Percentiles rank a stretch among this genome's conserved stretches.
Conservation (phyloP, 2,888 invertebrate species). For the Thecocarcelia acutangulata region DNA sequence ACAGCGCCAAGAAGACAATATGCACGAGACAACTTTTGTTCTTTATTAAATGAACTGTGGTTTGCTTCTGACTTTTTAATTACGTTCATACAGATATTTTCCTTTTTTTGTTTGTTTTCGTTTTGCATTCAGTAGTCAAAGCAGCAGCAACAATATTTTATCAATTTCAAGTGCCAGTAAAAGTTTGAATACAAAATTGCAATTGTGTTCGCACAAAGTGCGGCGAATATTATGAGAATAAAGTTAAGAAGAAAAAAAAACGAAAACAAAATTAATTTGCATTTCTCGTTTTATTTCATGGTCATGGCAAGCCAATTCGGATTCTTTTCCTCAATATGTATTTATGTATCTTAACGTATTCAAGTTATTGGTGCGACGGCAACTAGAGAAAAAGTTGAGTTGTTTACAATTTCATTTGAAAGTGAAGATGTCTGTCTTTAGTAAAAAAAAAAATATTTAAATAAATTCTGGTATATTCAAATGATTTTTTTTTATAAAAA, state of each 20-base stretch:
- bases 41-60: constrained; percentile 56
- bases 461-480: too few species aligned
- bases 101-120: too few species aligned
- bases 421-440: too few species aligned
- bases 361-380: too few species aligned
- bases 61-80: constrained; percentile 61
- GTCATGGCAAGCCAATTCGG: constrained; percentile 10
- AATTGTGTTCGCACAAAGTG: background rate
- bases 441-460: too few species aligned
- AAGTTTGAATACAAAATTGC: constrained; percentile 10
- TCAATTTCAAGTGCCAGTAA: constrained; percentile 15
- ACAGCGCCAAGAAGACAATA: constrained; percentile 22
- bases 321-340: too few species aligned
- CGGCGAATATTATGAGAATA: too few species aligned
- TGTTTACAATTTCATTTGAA: background rate
- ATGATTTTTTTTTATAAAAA: too few species aligned
- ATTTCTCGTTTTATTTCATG: constrained; percentile 27
- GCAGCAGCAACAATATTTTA: constrained; percentile 1
- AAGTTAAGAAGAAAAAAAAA: too few species aligned
- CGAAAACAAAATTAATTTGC: background rate
- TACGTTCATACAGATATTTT: constrained; percentile 19
- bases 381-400: too few species aligned
- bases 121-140: too few species aligned
- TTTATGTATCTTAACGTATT: too few species aligned
- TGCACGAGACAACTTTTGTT: constrained; percentile 57